Evolutionary conservation across 1,140 invertebrate species (phyloP), one percentile per base, ranked within the genome.

Genomic region (Drosophila yakuba): DNA sequence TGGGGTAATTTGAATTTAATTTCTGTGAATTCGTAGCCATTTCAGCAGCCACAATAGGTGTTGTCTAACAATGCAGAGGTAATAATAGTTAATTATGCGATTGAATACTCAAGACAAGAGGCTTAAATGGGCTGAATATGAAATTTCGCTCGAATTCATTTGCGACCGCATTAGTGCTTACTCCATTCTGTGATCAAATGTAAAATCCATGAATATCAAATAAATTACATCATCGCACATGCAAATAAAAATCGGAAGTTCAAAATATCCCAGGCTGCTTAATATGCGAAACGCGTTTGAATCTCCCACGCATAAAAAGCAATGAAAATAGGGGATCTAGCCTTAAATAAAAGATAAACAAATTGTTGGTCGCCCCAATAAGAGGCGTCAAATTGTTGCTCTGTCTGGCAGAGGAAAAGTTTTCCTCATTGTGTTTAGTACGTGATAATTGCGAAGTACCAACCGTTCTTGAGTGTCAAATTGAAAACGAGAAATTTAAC

Each of bases 221-320:
- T 82, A 88, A 86, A 86, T 86, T 86, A 85, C 82, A 85, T 85
- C 82, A 85, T 86, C 78, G 28, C 57, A 69, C 52, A 58, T 60
- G 60, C 48, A 47, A 64, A 62, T 51, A 51, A 47, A 68, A 72
- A 69, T 57, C 68, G 57, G 61, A 61, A 78, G 58, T 57, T 28
- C 32, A 48, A 69, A 81, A 62, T 43, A 72, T 66, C 60, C 64
- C 36, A 3, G 66, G 50, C 75, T 82, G 66, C 59, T 86, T 88
- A 83, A 67, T 83, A 86, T 86, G 83, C 83, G 71, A 73, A 86
- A 60, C 71, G 71, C 79, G 72, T 63, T 61, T 15, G 25, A 58
- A 64, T 47, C 44, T 67, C 45, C 44, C 63, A 56, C 25, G 55
- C 44, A 14, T 12, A 25, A 57, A 38, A 35, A 7, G 44, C 17